Percentiles rank a stretch among this genome's conserved stretches.
phyloP scores from a whole-genome alignment of 2,113 vertebrate genomes.

The Oryzias curvinotus region DNA sequence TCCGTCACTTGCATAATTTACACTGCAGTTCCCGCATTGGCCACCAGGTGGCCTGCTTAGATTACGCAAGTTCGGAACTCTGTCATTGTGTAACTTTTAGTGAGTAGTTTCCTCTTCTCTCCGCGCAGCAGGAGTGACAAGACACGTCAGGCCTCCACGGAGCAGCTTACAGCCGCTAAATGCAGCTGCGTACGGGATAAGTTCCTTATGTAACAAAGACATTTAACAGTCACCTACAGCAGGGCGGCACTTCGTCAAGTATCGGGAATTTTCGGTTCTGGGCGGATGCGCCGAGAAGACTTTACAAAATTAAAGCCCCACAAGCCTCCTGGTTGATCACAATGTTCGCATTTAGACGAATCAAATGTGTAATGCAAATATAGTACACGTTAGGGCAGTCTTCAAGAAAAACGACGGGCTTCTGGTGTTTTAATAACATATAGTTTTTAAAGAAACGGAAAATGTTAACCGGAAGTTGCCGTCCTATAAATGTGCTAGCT shows the following conservation, averaged over 20 bases:
- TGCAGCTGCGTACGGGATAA: constrained; percentile 9
- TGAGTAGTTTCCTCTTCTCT: not conserved
- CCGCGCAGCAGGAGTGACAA: not conserved
- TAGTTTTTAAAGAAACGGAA: no score
- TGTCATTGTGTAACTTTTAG: constrained; percentile 69
- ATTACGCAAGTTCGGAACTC: constrained; percentile 71
- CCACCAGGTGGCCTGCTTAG: constrained; percentile 29
- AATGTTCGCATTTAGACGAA: no score
- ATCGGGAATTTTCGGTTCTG: not conserved
- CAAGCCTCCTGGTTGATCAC: fast-evolving
- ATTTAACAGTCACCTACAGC: constrained; percentile 16
- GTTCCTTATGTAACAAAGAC: constrained; percentile 32
- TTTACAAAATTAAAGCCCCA: constrained; percentile 14
- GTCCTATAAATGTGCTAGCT: not conserved
- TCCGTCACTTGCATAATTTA: constrained; percentile 10
- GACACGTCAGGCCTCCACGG: not conserved
- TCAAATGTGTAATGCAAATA: not conserved
- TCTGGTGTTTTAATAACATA: fast-evolving
- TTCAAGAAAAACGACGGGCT: not conserved
- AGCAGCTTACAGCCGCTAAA: not conserved
- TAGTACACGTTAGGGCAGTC: not conserved
- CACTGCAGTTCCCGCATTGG: not conserved
- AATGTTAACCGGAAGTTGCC: not conserved
- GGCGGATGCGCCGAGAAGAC: not conserved
- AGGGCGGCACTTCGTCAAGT: not conserved